Evolutionary conservation across 2,888 invertebrate genomes (phyloP).

Genomic region (Aphidoletes aphidimyza): DNA sequence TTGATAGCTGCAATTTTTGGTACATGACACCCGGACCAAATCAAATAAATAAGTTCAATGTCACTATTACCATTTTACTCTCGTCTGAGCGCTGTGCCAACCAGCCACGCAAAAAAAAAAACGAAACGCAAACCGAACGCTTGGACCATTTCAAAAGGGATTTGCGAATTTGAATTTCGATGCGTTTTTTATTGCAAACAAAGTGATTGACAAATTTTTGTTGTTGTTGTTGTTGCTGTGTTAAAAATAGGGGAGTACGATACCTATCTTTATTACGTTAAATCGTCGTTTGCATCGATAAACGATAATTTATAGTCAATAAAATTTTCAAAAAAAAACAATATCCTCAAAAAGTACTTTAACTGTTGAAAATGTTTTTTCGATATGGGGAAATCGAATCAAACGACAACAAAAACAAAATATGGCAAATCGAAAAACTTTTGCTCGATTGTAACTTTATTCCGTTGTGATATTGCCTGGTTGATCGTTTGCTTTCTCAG

Average conservation of each 20-base stretch:
- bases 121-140: neutral
- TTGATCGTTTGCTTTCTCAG: neutral
- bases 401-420: neutral
- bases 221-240: neutral
- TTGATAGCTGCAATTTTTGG: constrained; percentile 44
- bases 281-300: constrained; percentile 49
- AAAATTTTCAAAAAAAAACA: constrained; percentile 52
- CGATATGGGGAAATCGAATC: neutral
- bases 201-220: constrained; percentile 12
- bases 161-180: constrained; percentile 6
- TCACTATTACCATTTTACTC: constrained; percentile 37
- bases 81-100: neutral
- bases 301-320: constrained; percentile 50
- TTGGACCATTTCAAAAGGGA: neutral
- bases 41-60: constrained; percentile 53
- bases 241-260: neutral
- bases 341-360: neutral
- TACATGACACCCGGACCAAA: constrained; percentile 47
- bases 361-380: neutral
- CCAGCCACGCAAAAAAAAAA: neutral
- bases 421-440: neutral
- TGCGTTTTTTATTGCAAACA: constrained; percentile 32
- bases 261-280: constrained; percentile 37
- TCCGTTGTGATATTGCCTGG: constrained; percentile 7
- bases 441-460: neutral